Percentiles rank a stretch among this genome's conserved stretches.
Conservation (phyloP, 2,888 invertebrate species). For the Hemithea aestivaria region DNA sequence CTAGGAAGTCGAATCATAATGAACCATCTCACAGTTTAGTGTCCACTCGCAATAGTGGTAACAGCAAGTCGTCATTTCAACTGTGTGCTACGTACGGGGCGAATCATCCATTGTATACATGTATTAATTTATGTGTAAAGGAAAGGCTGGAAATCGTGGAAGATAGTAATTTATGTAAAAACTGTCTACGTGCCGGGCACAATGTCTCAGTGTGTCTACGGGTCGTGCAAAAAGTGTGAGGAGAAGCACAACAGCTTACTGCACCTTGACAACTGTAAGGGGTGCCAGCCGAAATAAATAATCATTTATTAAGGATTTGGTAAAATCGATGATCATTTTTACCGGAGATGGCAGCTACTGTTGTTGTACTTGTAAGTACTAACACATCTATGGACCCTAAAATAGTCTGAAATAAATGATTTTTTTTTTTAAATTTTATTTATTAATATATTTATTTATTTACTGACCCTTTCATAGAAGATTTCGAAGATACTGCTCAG, state of each 20-base stretch:
- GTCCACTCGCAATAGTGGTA: background rate
- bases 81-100: conserved; percentile 3
- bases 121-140: conserved; percentile 6
- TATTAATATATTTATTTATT: too few relatives aligned
- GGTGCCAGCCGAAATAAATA: too few relatives aligned
- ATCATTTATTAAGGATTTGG: too few relatives aligned
- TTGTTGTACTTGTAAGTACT: too few relatives aligned
- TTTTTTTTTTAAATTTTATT: too few relatives aligned
- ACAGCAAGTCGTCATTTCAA: background rate
- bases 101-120: conserved; percentile 8
- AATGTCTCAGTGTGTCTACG: conserved; percentile 1
- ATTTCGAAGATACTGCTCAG: too few relatives aligned
- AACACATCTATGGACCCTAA: too few relatives aligned
- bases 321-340: too few relatives aligned
- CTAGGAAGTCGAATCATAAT: background rate
- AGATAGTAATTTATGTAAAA: conserved; percentile 8
- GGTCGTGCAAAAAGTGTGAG: conserved; percentile 10
- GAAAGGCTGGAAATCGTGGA: conserved; percentile 3
- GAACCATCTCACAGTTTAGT: conserved; percentile 5
- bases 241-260: conserved; percentile 13
- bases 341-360: too few relatives aligned
- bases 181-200: conserved; percentile 12
- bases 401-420: too few relatives aligned
- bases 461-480: too few relatives aligned
- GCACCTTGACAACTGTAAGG: conserved; percentile 2